These are phyloP conservation scores for Holcopasites calliopsidis DNA, from an alignment of 1,140 invertebrate genomes.

Conservation along the genomic window DNA sequence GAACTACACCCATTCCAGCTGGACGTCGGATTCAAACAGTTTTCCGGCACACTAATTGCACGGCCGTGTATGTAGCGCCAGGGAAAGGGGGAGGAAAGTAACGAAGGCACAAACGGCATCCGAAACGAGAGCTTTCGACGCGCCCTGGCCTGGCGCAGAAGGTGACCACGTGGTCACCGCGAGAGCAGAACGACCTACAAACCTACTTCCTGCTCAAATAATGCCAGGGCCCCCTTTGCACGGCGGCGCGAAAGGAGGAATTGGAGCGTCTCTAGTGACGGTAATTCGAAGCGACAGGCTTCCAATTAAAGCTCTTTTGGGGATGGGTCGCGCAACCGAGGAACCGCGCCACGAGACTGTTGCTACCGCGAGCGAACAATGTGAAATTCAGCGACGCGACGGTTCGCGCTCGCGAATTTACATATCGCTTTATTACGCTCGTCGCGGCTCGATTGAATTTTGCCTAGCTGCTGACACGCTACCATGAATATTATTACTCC, in stretches of 20 bases:
- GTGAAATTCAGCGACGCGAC: slow-evolving; percentile 52
- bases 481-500: slow-evolving; percentile 33
- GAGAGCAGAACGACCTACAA: slow-evolving; percentile 54
- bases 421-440: slow-evolving; percentile 67
- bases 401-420: slow-evolving; percentile 53
- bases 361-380: slow-evolving; percentile 59
- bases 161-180: slow-evolving; percentile 23
- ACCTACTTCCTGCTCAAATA: slow-evolving; percentile 60
- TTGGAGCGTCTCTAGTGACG: slow-evolving; percentile 67
- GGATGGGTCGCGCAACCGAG: slow-evolving; percentile 38
- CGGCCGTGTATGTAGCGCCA: slow-evolving; percentile 24
- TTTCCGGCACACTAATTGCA: neutral
- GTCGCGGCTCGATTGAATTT: slow-evolving; percentile 59
- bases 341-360: slow-evolving; percentile 12
- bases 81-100: slow-evolving; percentile 33
- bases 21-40: slow-evolving; percentile 13
- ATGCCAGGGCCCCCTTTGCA: slow-evolving; percentile 21
- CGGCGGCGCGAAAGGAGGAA: slow-evolving; percentile 59
- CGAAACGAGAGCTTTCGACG: slow-evolving; percentile 37
- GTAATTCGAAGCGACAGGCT: slow-evolving; percentile 71
- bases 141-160: too few species aligned
- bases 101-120: slow-evolving; percentile 35
- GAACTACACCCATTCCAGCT: too few species aligned
- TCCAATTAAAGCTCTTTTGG: slow-evolving; percentile 72
- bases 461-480: slow-evolving; percentile 13